A percentile compares a stretch with the other conserved stretches of the same genome.
Evolutionary conservation across 2,797 vertebrate species (phyloP).

Genomic region (Tenualosa thibaudeaui): DNA sequence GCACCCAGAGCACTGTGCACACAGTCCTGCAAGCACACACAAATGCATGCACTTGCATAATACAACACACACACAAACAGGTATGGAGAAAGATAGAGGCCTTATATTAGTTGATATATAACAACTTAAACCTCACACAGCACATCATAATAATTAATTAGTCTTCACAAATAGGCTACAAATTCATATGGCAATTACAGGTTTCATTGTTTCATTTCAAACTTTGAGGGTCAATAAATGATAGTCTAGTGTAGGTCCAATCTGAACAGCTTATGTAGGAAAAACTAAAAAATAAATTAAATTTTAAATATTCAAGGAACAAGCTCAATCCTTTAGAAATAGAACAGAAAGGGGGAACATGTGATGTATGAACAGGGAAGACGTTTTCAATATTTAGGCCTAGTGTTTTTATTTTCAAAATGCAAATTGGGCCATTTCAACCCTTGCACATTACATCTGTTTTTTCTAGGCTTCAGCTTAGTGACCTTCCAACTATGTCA

Average conservation of each 20-base stretch:
- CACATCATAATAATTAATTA: not conserved
- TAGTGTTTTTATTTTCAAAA: too few species aligned
- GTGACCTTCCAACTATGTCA: not conserved
- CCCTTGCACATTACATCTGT: too few species aligned
- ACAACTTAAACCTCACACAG: not conserved
- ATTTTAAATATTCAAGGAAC: too few species aligned
- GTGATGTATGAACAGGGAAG: not conserved
- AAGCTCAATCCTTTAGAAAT: not conserved
- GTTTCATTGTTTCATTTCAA: not conserved
- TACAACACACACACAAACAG: not conserved
- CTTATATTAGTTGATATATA: not conserved
- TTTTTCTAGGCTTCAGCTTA: too few species aligned
- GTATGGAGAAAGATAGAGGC: not conserved
- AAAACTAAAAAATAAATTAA: not conserved
- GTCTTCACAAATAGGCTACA: not conserved
- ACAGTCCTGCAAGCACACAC: slow-evolving; percentile 24
- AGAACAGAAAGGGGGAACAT: not conserved
- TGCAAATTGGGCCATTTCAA: too few species aligned
- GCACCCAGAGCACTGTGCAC: slow-evolving; percentile 37
- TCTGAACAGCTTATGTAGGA: not conserved
- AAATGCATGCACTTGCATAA: not conserved
- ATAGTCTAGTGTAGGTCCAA: too few species aligned
- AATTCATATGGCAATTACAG: not conserved
- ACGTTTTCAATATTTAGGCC: not conserved
- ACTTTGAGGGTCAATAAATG: not conserved